A percentile compares a stretch with the other conserved stretches of the same genome.
Conservation (phyloP, 1,140 invertebrate species). For the Drosophila lowei region DNA sequence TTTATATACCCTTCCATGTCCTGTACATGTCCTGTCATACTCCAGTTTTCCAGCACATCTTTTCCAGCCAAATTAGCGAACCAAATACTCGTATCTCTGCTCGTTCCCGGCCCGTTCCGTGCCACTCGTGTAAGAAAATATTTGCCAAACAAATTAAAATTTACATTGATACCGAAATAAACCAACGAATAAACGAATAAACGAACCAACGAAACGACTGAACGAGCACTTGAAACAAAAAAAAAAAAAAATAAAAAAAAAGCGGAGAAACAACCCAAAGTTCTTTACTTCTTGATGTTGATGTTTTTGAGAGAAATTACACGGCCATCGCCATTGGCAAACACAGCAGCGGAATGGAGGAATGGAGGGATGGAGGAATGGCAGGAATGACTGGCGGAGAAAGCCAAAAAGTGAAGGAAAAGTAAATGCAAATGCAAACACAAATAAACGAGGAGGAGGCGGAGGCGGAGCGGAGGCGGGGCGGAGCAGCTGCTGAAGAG, state of each 20-base stretch:
- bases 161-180: constrained; percentile 75
- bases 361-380: not conserved
- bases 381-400: constrained; percentile 22
- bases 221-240: constrained; percentile 26
- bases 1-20: too few relatives aligned
- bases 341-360: constrained; percentile 35
- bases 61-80: constrained; percentile 41
- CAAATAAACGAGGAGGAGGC: constrained; percentile 51
- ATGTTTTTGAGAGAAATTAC: constrained; percentile 73
- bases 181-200: constrained; percentile 5
- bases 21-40: not conserved
- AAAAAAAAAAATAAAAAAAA: not conserved
- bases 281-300: constrained; percentile 48
- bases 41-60: constrained; percentile 16
- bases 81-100: constrained; percentile 11
- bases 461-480: constrained; percentile 24
- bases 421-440: constrained; percentile 64
- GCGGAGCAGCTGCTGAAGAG: not conserved
- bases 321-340: constrained; percentile 66
- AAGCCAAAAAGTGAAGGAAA: constrained; percentile 59
- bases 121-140: constrained; percentile 55
- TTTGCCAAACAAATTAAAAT: constrained; percentile 80
- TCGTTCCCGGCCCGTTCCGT: constrained; percentile 7
- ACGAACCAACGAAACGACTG: not conserved
- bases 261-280: constrained; percentile 13